Evolutionary conservation across 1,140 invertebrate species (phyloP), one percentile per base, ranked within the genome.

Genomic region (Ostrea edulis): DNA sequence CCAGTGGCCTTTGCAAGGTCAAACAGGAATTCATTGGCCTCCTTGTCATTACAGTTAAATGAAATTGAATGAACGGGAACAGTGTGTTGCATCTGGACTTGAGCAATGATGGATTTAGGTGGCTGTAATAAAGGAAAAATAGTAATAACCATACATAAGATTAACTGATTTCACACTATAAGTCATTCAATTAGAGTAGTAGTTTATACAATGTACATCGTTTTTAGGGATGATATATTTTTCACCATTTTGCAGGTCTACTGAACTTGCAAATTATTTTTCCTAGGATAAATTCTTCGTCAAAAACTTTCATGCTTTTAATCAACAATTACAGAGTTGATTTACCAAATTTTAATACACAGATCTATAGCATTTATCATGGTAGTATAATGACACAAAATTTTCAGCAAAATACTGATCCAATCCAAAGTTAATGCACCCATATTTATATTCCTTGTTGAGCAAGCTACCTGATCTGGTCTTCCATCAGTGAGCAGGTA

Each of bases 21-120:
- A 90, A 90, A 94, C 68, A 95, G 89, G 89, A 95, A 95, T 71
- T 93, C 89, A 86, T 95, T 95, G 14, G 95, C 95, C 81, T 95
- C 94, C n/a, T 84, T 90, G 87, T 95, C 95, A 85, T 94, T 92
- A 89, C 94, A 95, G 93, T 95, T 95, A 90, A 95, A 95, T 11
- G 94, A 94, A 54, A 95, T 95, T 1, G 95, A 93, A 88, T 95
- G 95, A 55, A 95, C 92, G 7, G 95, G 95, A 35, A 95, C 91
- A 77, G 89, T 87, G 62, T 93, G 92, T 86, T 94, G 92, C 90
- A 95, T 92, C 84, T 94, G 92, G 35, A 95, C 93, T 89, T 95
- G 95, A 53, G 94, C 93, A 35, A 95, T 91, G 86, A 95, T 94
- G 12, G 94, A 93, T 86, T 94, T 94, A n/a, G 94, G 93, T 81